Evolutionary conservation across 2,797 vertebrate genomes (phyloP), one percentile per base, ranked within the genome.

Genomic region (Pachyuromys duprasi): DNA sequence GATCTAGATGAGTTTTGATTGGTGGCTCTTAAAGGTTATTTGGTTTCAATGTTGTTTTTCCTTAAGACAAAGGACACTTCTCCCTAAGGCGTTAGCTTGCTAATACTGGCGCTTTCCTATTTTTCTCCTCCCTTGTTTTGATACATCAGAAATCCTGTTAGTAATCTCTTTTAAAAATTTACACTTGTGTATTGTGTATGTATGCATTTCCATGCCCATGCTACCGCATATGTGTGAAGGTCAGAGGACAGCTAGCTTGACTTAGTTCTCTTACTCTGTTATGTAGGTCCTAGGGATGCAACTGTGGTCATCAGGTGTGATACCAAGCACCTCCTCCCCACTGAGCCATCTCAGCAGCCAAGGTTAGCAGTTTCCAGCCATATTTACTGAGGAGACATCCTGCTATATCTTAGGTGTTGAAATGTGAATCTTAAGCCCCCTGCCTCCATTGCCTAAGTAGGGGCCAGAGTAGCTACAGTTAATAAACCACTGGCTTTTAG

Each of bases 401-500:
- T 26, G 39, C 65, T 55, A 26, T 39, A 24, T 63, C 53, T 18
- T 67, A 57, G 18, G 11, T 67, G 63, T 53, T 79, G 63, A 45
- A 86, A 87, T 33, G 3, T 39, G 81, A 39, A 87, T 75, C 96
- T 96, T 89, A 80, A 75, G 65, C 90, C 92, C 70, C 57, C 70
- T 83, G n/a, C n/a, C n/a, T n/a, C n/a, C n/a, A n/a, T 78, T 93
- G 89, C 89, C 94, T 92, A 81, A 90, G 65, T 76, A 75, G 2
- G 0, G 83, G 94, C 67, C 69, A 57, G 74, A 80, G 14, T 0
- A 82, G 55, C 84, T 69, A 80, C 95, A 83, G 91, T 97, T 97
- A 96, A 67, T 93, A 94, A 95, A 92, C 81, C 91, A 80, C 86
- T 94, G 96, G 94, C 95, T 89, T 69, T 76, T 78, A 2, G 49